A percentile compares a stretch with the other conserved stretches of the same genome.
Evolutionary conservation across 2,797 vertebrate species (phyloP).

Genomic region (Lagodon rhomboides): DNA sequence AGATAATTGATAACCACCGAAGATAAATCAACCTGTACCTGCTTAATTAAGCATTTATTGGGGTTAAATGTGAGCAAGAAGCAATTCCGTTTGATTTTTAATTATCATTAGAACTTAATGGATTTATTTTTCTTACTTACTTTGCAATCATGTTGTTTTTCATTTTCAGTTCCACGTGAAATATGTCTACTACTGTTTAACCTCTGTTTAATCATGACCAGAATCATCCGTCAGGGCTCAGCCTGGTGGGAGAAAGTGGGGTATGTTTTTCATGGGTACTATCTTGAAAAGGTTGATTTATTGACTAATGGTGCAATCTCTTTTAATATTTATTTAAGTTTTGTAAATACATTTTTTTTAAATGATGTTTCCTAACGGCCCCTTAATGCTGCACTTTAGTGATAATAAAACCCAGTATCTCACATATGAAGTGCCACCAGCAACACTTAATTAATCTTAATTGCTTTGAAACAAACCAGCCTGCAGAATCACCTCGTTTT

Average conservation of each 20-base stretch:
- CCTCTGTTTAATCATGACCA: slow-evolving; percentile 22
- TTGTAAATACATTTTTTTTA: slow-evolving; percentile 69
- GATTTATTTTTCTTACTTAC: neutral
- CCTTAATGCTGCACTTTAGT: slow-evolving; percentile 72
- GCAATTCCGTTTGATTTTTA: slow-evolving; percentile 9
- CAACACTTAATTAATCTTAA: slow-evolving; percentile 87
- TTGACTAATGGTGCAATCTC: slow-evolving; percentile 56
- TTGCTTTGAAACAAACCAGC: slow-evolving; percentile 79
- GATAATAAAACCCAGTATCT: slow-evolving; percentile 79
- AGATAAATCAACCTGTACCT: slow-evolving; percentile 15
- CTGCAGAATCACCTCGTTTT: slow-evolving; percentile 75
- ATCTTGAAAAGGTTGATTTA: slow-evolving; percentile 65
- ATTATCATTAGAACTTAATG: neutral
- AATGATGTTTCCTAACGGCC: slow-evolving; percentile 62
- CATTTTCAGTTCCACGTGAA: neutral
- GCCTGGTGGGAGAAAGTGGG: slow-evolving; percentile 3
- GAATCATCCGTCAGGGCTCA: slow-evolving; percentile 27
- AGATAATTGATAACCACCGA: slow-evolving; percentile 18
- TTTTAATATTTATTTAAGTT: slow-evolving; percentile 48
- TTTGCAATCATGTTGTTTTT: slow-evolving; percentile 6
- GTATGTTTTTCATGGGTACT: slow-evolving; percentile 40
- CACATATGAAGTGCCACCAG: slow-evolving; percentile 78
- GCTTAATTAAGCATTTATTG: slow-evolving; percentile 43
- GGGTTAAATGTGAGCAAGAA: slow-evolving; percentile 34
- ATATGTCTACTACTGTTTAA: neutral